These are phyloP conservation scores for Apodemia zela DNA, from an alignment of 2,888 invertebrate species.

Conservation along the genomic window DNA sequence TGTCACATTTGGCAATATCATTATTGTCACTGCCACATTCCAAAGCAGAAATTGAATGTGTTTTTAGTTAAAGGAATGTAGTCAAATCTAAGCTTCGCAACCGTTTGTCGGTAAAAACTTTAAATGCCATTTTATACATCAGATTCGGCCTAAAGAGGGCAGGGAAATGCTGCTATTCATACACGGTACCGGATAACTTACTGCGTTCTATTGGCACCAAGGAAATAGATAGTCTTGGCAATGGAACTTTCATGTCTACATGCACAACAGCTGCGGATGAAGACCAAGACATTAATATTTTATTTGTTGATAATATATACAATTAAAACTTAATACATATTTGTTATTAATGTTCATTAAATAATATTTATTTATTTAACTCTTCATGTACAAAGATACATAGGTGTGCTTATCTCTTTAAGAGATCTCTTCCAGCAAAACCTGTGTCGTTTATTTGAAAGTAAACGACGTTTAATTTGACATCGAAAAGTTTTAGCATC, in stretches of 20 bases:
- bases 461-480: too few species aligned
- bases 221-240: not conserved
- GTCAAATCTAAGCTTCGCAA: slow-evolving; percentile 17
- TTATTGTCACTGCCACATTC: slow-evolving; percentile 23
- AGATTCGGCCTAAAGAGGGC: not conserved
- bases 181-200: not conserved
- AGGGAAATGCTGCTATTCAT: not conserved
- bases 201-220: not conserved
- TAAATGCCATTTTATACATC: not conserved
- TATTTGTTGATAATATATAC: slow-evolving; percentile 10
- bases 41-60: slow-evolving; percentile 16
- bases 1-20: slow-evolving; percentile 21
- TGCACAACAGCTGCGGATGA: not conserved
- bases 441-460: too few species aligned
- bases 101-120: not conserved
- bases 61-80: slow-evolving; percentile 16
- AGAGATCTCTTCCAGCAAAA: too few species aligned
- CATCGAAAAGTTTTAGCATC: too few species aligned
- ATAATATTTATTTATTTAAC: too few species aligned
- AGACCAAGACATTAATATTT: not conserved
- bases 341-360: not conserved
- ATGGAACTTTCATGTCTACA: not conserved
- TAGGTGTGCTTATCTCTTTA: too few species aligned
- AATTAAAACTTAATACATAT: not conserved
- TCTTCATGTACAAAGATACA: too few species aligned